Evolutionary conservation across 2,888 invertebrate genomes (phyloP).

Genomic region (Drosophila mulleri): DNA sequence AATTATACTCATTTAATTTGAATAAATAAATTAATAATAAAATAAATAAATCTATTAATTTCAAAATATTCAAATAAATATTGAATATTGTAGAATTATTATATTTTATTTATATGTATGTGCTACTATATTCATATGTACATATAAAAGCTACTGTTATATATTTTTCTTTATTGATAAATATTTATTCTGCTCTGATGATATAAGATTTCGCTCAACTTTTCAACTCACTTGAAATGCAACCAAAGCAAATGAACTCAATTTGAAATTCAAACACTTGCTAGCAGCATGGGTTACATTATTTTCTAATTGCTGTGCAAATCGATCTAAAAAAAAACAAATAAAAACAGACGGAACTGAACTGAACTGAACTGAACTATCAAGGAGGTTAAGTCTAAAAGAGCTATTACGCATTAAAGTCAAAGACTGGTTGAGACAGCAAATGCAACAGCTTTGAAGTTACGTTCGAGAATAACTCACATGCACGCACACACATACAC

Average conservation of each 20-base stretch:
- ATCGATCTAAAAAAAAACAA: slow-evolving; percentile 27
- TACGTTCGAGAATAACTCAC: neutral
- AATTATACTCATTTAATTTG: no score
- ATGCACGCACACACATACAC: neutral
- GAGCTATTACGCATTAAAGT: slow-evolving; percentile 10
- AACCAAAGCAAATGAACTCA: neutral
- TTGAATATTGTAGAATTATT: neutral
- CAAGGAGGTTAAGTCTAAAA: neutral
- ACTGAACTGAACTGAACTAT: slow-evolving; percentile 4
- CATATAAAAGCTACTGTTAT: no score
- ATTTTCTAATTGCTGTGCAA: slow-evolving; percentile 40
- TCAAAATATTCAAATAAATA: no score
- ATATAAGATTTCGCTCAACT: neutral
- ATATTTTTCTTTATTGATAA: neutral
- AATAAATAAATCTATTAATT: no score
- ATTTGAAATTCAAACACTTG: neutral
- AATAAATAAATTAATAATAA: no score
- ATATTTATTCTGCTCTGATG: neutral
- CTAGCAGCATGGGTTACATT: slow-evolving; percentile 3
- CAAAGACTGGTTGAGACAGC: slow-evolving; percentile 26
- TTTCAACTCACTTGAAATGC: neutral
- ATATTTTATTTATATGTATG: neutral
- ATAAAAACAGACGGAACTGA: slow-evolving; percentile 4
- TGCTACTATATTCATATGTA: neutral
- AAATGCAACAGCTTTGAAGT: slow-evolving; percentile 52